These are phyloP conservation scores for Mythimna ferrago DNA, from an alignment of 2,888 invertebrate species.

Conservation along the genomic window DNA sequence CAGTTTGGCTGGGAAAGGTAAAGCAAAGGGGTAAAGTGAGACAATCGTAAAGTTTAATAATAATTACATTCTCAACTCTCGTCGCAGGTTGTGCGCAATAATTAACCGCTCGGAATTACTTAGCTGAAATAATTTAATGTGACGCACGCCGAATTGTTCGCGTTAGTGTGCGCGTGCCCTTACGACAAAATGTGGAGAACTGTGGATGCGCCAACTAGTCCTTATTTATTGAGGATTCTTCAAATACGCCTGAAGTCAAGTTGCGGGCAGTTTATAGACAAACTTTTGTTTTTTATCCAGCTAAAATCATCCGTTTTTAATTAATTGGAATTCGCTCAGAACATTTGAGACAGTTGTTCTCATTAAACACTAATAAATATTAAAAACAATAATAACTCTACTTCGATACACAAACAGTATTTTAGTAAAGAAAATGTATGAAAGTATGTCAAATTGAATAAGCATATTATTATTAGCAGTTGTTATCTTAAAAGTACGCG, in stretches of 20 bases:
- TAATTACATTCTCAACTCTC: conserved; percentile 91
- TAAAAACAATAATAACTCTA: not conserved
- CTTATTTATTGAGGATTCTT: conserved; percentile 54
- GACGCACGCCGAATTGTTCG: conserved; percentile 83
- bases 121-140: conserved; percentile 91
- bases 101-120: conserved; percentile 91
- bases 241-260: conserved; percentile 15
- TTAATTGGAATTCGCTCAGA: not conserved
- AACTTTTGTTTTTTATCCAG: conserved; percentile 16
- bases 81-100: conserved; percentile 89
- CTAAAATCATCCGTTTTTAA: conserved; percentile 13
- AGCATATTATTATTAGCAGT: not conserved
- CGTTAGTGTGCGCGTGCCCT: conserved; percentile 67
- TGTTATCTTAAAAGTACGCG: conserved; percentile 10
- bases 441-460: not conserved
- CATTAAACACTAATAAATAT: not conserved
- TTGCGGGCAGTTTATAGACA: conserved; percentile 3
- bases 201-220: conserved; percentile 30
- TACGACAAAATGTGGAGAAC: conserved; percentile 47
- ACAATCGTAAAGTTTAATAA: conserved; percentile 91
- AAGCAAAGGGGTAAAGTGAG: conserved; percentile 90
- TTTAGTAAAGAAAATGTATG: not conserved
- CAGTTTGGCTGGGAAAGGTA: conserved; percentile 65
- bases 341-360: not conserved
- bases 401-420: not conserved